A percentile compares a stretch with the other conserved stretches of the same genome.
Conservation (phyloP, 2,888 invertebrate species). For the Loripinus fragilis region DNA sequence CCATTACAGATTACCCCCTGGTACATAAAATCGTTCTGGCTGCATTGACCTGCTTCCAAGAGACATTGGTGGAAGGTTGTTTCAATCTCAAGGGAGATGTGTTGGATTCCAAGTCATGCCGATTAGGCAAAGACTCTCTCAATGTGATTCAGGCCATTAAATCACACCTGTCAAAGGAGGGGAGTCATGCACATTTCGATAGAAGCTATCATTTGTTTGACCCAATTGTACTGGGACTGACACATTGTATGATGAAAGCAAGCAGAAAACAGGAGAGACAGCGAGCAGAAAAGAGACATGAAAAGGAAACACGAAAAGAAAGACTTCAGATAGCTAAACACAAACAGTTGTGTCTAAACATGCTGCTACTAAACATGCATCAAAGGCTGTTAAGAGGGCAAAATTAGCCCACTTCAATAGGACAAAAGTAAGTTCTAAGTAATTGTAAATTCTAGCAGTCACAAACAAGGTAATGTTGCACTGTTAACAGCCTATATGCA, state of each 20-base stretch:
- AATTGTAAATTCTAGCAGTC: too few relatives aligned
- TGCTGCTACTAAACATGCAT: not conserved
- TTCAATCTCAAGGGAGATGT: slow-evolving; percentile 20
- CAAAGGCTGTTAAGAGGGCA: not conserved
- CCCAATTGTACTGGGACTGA: not conserved
- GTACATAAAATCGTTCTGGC: slow-evolving; percentile 4
- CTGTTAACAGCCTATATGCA: too few relatives aligned
- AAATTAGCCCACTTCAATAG: slow-evolving; percentile 7
- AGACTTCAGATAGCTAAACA: not conserved
- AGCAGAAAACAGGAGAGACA: not conserved
- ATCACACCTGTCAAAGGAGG: not conserved
- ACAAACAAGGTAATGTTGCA: too few relatives aligned
- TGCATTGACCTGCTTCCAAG: not conserved
- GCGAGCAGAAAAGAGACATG: not conserved
- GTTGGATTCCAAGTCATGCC: slow-evolving; percentile 8
- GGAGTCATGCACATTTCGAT: not conserved
- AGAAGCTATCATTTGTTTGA: not conserved
- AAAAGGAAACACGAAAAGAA: not conserved
- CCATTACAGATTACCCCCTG: not conserved
- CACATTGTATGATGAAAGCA: not conserved
- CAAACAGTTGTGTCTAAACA: not conserved
- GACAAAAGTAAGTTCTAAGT: too few relatives aligned
- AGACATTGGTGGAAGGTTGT: not conserved
- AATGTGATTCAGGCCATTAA: slow-evolving; percentile 7
- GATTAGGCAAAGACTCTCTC: not conserved